Conservation (phyloP, 2,888 invertebrate species). For the Spilarctia lutea region DNA sequence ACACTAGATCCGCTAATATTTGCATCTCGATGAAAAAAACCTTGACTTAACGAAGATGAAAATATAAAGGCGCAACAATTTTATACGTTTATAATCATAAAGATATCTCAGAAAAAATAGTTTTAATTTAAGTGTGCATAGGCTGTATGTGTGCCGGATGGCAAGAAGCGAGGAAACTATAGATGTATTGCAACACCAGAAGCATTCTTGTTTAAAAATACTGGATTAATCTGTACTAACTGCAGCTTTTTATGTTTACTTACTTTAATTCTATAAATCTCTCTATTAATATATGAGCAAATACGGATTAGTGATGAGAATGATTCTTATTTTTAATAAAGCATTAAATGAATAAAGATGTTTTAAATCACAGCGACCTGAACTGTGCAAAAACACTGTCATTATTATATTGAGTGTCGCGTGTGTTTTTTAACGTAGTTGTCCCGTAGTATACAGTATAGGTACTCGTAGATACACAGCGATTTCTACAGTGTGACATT, state of each 20-base stretch:
- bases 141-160: background rate
- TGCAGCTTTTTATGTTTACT: background rate
- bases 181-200: background rate
- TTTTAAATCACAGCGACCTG: too few relatives aligned
- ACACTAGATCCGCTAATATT: slow-evolving; percentile 48
- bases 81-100: background rate
- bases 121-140: background rate
- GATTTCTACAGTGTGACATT: too few relatives aligned
- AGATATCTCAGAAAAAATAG: background rate
- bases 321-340: too few relatives aligned
- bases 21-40: slow-evolving; percentile 33
- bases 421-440: too few relatives aligned
- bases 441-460: too few relatives aligned
- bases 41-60: slow-evolving; percentile 33
- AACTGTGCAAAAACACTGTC: too few relatives aligned
- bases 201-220: background rate
- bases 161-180: background rate
- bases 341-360: too few relatives aligned
- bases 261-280: background rate
- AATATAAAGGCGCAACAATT: background rate
- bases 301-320: too few relatives aligned
- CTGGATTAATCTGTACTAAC: background rate
- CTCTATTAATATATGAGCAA: background rate
- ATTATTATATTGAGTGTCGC: too few relatives aligned
- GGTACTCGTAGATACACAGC: too few relatives aligned